Evolutionary conservation across 2,113 vertebrate species (phyloP).

Genomic region (Sander lucioperca): DNA sequence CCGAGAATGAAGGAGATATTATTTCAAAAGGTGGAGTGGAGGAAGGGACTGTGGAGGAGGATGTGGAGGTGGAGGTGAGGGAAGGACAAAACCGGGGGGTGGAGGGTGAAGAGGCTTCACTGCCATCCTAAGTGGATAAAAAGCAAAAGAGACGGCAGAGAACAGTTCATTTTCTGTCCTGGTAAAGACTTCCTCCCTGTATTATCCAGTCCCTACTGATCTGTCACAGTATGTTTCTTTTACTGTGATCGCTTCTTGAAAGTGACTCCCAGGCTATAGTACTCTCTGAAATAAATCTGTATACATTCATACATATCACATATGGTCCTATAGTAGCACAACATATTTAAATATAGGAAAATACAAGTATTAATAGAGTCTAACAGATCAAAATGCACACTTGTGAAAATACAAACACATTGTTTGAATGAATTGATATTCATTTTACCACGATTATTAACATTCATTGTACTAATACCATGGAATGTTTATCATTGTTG

Average conservation of each 20-base stretch:
- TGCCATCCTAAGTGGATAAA: conserved; percentile 71
- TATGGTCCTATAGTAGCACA: not conserved
- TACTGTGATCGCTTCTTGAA: conserved; percentile 31
- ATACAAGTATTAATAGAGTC: not conserved
- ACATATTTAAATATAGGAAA: not conserved
- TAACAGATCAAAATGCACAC: no score
- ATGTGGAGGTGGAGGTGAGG: conserved; percentile 54
- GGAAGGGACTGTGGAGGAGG: conserved; percentile 48
- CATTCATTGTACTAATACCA: not conserved
- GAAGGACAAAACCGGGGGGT: conserved; percentile 52
- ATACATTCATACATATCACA: not conserved
- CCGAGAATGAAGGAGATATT: conserved; percentile 60
- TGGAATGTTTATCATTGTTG: not conserved
- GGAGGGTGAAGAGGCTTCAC: conserved; percentile 45
- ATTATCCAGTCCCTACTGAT: conserved; percentile 59
- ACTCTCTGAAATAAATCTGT: conserved; percentile 24
- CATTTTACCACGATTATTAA: not conserved
- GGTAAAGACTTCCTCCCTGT: conserved; percentile 52
- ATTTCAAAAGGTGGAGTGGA: conserved; percentile 63
- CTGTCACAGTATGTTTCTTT: conserved; percentile 41
- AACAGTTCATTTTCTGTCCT: conserved; percentile 69
- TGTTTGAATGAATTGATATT: not conserved
- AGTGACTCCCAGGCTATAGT: not conserved
- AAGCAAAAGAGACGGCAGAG: conserved; percentile 66
- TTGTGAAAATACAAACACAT: not conserved